Evolutionary conservation across 1,140 invertebrate genomes (phyloP).

Genomic region (Parasteatoda tepidariorum): DNA sequence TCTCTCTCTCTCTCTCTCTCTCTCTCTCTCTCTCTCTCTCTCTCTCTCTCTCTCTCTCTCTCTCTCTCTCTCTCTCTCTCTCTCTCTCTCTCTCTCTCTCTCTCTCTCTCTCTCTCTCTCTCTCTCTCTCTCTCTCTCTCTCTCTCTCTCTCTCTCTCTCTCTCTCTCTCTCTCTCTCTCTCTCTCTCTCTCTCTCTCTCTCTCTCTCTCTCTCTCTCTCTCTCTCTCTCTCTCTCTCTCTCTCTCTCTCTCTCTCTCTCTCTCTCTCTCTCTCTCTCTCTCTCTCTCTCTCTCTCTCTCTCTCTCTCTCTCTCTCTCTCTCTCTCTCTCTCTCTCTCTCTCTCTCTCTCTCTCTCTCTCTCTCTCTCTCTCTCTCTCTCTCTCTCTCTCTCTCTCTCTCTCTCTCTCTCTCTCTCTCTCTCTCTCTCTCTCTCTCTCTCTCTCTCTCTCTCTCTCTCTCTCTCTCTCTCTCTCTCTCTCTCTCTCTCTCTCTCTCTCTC

Average conservation of each 20-base stretch:
- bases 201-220: constrained; percentile 19
- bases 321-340: constrained; percentile 44
- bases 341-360: constrained; percentile 46
- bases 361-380: constrained; percentile 35
- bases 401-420: constrained; percentile 7
- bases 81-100: no score
- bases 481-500: constrained; percentile 10
- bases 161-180: not conserved
- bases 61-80: no score
- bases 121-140: no score
- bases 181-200: no score
- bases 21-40: no score
- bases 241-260: constrained; percentile 28
- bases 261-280: constrained; percentile 33
- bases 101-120: no score
- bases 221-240: constrained; percentile 35
- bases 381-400: constrained; percentile 7
- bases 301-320: constrained; percentile 39
- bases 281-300: constrained; percentile 1
- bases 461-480: constrained; percentile 4
- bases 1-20: no score
- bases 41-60: no score
- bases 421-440: constrained; percentile 4
- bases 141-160: no score
- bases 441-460: constrained; percentile 13